Conservation (phyloP, 2,113 vertebrate species). For the Indicator maculatus region DNA sequence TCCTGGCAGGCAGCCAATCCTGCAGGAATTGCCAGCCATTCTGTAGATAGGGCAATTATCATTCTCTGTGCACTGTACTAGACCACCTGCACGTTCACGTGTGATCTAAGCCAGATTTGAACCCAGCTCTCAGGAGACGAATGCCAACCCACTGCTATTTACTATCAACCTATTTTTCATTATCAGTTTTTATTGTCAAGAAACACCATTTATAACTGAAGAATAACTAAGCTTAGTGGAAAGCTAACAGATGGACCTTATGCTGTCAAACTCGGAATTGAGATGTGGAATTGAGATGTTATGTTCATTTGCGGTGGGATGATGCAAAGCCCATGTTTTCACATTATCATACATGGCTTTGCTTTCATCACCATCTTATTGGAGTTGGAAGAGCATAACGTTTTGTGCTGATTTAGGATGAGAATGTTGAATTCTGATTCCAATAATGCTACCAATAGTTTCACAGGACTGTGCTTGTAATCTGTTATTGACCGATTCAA, state of each 20-base stretch:
- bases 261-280: not conserved
- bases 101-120: not conserved
- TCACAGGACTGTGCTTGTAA: not conserved
- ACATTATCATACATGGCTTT: not conserved
- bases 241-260: not conserved
- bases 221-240: not conserved
- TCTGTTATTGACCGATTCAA: not conserved
- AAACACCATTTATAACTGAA: not conserved
- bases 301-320: not conserved
- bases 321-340: not conserved
- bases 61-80: conserved; percentile 29
- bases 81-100: conserved; percentile 6
- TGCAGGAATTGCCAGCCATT: conserved; percentile 30
- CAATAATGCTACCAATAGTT: not conserved
- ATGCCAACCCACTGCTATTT: conserved; percentile 19
- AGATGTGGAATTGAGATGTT: not conserved
- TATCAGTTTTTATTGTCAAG: not conserved
- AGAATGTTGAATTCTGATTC: conserved; percentile 14
- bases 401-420: not conserved
- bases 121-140: conserved; percentile 14
- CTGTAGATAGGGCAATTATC: conserved; percentile 34
- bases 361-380: not conserved
- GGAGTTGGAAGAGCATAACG: not conserved
- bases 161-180: not conserved
- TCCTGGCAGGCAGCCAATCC: conserved; percentile 40